Base-by-base conservation (phyloP, 2,888 invertebrate genomes). In the Taphrorychus bicolor region DNA sequence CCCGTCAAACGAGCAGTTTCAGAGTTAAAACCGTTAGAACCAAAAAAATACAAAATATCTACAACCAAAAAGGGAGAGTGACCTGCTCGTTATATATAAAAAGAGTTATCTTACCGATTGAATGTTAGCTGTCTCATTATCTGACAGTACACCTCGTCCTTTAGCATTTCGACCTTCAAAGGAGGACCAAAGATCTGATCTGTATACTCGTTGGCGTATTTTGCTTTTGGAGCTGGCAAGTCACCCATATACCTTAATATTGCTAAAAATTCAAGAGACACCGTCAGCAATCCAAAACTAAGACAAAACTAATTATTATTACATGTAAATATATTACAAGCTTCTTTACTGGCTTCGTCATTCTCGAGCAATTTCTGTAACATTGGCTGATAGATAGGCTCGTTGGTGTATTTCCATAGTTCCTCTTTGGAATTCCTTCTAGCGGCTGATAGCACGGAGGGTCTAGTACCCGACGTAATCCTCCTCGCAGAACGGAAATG, bases 61-160 rank as follows among this genome's bases (percentile, higher is more conserved):
- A n/a, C n/a, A n/a, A n/a, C n/a, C n/a, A n/a, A n/a, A n/a, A n/a
- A n/a, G n/a, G n/a, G n/a, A n/a, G n/a, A n/a, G n/a, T n/a, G n/a
- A n/a, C n/a, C n/a, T n/a, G n/a, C n/a, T n/a, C n/a, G n/a, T n/a
- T n/a, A n/a, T n/a, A n/a, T n/a, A n/a, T n/a, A n/a, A n/a, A n/a
- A n/a, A n/a, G n/a, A n/a, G n/a, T n/a, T n/a, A n/a, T n/a, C 19
- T 16, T 18, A 60, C 71, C 90, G 87, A 81, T 97, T 98, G 73
- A 91, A 92, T 0, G 95, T 97, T 70, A 98, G 82, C 81, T 98
- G 97, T 78, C 95, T 93, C 89, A 97, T 93, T 69, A 97, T 87
- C 82, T 98, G 97, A 79, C 97, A 97, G 78, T 93, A 97, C 22
- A 95, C 85, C 83, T 98, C 97, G 79, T 97, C 97, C 58, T 93